Percentiles rank a stretch among this genome's conserved stretches.
These are phyloP conservation scores for Rhyacichthys aspro DNA, from an alignment of 2,797 vertebrate species.

Conservation along the genomic window DNA sequence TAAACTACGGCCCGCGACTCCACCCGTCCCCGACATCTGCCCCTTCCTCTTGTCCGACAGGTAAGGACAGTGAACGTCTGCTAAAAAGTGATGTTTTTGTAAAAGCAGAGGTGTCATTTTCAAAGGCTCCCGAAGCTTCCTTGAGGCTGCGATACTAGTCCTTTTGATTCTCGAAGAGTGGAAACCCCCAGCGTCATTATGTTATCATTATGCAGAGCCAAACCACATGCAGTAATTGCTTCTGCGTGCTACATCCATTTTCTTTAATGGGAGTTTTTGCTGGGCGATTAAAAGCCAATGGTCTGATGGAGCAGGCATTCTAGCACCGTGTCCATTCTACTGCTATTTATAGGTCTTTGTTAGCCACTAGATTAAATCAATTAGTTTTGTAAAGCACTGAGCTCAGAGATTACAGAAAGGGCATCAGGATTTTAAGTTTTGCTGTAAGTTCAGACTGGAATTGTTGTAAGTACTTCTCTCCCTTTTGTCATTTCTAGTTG, in stretches of 20 bases:
- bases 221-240: constrained; percentile 69
- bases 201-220: constrained; percentile 62
- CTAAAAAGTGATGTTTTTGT: no score
- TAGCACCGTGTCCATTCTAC: constrained; percentile 48
- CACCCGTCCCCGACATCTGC: constrained; percentile 94
- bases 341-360: constrained; percentile 65
- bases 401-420: constrained; percentile 45
- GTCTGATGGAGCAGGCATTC: constrained; percentile 59
- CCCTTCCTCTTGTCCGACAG: constrained; percentile 96
- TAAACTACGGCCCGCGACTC: constrained; percentile 89
- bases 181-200: constrained; percentile 40
- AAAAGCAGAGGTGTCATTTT: no score
- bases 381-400: constrained; percentile 59
- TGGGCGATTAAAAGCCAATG: constrained; percentile 77
- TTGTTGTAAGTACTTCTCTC: neutral
- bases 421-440: constrained; percentile 19
- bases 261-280: constrained; percentile 77
- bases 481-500: constrained; percentile 78
- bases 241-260: constrained; percentile 74
- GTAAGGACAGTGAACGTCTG: constrained; percentile 66
- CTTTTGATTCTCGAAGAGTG: constrained; percentile 32
- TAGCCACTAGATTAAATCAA: constrained; percentile 53
- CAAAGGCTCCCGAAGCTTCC: constrained; percentile 8
- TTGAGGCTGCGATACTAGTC: constrained; percentile 10
- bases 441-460: constrained; percentile 8